Base-by-base conservation (phyloP, 2,888 invertebrate species). In the Drosophila sordidapex region DNA sequence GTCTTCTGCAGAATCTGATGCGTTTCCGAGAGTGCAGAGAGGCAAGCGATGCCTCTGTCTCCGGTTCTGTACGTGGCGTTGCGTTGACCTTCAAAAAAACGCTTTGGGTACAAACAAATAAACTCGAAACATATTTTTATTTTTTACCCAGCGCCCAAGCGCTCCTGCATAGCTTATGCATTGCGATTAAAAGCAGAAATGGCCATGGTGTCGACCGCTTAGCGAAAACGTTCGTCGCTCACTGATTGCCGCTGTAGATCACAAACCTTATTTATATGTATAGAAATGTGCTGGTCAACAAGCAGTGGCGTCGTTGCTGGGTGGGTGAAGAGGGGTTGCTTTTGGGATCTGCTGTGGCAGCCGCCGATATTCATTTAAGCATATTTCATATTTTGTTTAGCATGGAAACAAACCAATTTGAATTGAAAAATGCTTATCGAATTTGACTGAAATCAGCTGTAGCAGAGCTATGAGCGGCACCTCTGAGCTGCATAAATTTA, bases 1-100 rank as follows among this genome's bases (percentile, higher is more conserved):
- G 97, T 98, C 92, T 98, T 96, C 79, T 96, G 95, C 0, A 99
- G 94, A 96, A 98, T 97, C 92, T 97, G 96, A 93, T 99, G 97
- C 0, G 97, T 97, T 82, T 99, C 98, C 0, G 98, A 95, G 27
- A 98, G 93, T 0, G 96, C 94, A 8, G 96, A 94, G 8, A 96
- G 92, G 1, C 95, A 95, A 52, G 96, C 96, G 82, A 96, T 96
- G 66, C 94, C 93, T 92, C 95, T 74, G 49, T n/a, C 10, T 25
- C 94, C 11, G 95, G 15, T 18, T 18, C 18, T 46, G 15, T 2
- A 25, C 1, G 15, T 8, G 15, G 40, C 58, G 31, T 82, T 74
- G 57, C 83, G 80, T 65, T 79, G 88, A 82, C 80, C 87, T 87
- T 38, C 7, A 33, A 27, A 48, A 54, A 61, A 52, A 48, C 2